phyloP scores from a whole-genome alignment of 2,797 vertebrate genomes.

The Sebastes glaucus region DNA sequence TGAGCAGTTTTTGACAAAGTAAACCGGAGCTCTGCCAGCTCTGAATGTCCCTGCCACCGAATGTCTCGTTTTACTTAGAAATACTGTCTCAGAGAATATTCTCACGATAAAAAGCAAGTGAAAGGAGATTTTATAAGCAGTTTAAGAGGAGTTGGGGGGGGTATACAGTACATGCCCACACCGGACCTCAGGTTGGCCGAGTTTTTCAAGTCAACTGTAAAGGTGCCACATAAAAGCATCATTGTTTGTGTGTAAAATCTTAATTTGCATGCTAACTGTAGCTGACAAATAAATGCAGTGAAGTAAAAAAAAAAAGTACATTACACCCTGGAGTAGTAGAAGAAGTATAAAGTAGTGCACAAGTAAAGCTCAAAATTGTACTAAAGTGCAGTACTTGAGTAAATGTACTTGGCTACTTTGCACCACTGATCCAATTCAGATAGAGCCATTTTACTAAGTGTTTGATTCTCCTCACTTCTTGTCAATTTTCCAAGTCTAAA shows the following conservation, averaged over 20 bases:
- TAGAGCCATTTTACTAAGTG: too few species aligned
- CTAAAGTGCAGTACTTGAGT: background rate
- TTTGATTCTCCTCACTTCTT: too few species aligned
- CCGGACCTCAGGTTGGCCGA: slow-evolving; percentile 10
- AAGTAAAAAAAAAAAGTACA: background rate
- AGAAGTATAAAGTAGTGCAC: background rate
- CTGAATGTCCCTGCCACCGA: slow-evolving; percentile 15
- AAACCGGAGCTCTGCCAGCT: slow-evolving; percentile 26
- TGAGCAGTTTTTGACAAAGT: slow-evolving; percentile 54
- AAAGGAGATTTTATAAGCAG: slow-evolving; percentile 9
- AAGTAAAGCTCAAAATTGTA: background rate
- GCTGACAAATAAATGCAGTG: background rate
- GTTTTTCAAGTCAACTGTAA: background rate
- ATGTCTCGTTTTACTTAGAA: slow-evolving; percentile 30
- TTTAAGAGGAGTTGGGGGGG: background rate
- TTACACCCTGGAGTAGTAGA: background rate
- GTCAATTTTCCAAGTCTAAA: too few species aligned
- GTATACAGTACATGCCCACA: background rate
- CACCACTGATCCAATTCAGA: too few species aligned
- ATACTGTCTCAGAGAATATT: slow-evolving; percentile 21
- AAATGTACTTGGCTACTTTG: background rate
- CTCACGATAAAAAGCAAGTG: background rate
- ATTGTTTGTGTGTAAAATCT: background rate
- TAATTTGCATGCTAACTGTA: background rate
- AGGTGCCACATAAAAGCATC: background rate